These are phyloP conservation scores for Ooceraea biroi DNA, from an alignment of 1,140 invertebrate species.

Conservation along the genomic window DNA sequence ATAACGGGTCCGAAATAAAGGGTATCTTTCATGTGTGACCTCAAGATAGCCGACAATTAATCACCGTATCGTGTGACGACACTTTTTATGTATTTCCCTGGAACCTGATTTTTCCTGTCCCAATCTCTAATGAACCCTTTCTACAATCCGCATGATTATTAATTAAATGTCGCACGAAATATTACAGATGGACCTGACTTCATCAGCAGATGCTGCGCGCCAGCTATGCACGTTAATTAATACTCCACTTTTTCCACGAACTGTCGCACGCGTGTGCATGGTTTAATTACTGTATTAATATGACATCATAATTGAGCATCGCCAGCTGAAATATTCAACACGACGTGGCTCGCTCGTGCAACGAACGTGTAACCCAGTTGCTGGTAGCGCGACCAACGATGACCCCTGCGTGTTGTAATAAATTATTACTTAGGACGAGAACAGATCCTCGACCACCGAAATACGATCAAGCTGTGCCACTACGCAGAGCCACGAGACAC, in stretches of 20 bases:
- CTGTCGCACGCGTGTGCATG: constrained; percentile 4
- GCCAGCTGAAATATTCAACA: constrained; percentile 40
- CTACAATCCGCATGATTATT: constrained; percentile 34
- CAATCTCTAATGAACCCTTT: constrained; percentile 2
- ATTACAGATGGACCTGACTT: constrained; percentile 21
- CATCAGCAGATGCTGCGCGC: constrained; percentile 5
- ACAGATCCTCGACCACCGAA: not conserved
- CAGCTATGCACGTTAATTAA: constrained; percentile 63
- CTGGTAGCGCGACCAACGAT: not conserved
- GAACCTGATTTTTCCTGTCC: not conserved
- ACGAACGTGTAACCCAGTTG: not conserved
- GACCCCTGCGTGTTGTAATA: not conserved
- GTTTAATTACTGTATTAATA: constrained; percentile 67
- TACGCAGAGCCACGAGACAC: not conserved
- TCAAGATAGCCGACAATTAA: constrained; percentile 40
- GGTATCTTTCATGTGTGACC: constrained; percentile 2
- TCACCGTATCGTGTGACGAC: constrained; percentile 25
- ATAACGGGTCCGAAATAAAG: not conserved
- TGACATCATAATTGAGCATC: constrained; percentile 59
- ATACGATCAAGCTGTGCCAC: constrained; percentile 24
- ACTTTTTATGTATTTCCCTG: constrained; percentile 5
- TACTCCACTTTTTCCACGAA: constrained; percentile 15
- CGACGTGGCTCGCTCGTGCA: not conserved
- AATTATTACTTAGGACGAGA: constrained; percentile 30
- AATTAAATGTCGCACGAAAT: constrained; percentile 51